Evolutionary conservation across 2,797 vertebrate genomes (phyloP).

Genomic region (Triplophysa bombifrons): DNA sequence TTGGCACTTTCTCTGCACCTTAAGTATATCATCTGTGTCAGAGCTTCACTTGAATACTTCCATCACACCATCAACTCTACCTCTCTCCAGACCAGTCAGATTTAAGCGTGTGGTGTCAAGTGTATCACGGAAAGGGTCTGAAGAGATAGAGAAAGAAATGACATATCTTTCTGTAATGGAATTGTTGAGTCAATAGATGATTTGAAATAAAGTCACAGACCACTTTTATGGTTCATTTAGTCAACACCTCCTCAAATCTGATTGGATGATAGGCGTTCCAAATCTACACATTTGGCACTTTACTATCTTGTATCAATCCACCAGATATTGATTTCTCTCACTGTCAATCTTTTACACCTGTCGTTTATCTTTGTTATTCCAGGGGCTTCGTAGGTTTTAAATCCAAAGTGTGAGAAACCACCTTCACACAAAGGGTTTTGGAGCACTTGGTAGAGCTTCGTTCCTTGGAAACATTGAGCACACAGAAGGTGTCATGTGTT

Average conservation of each 20-base stretch:
- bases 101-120: not conserved
- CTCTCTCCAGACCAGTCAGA: not conserved
- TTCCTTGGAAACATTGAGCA: not conserved
- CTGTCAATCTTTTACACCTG: not conserved
- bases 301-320: not conserved
- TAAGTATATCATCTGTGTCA: conserved; percentile 1
- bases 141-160: not conserved
- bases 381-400: not conserved
- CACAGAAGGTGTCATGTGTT: not conserved
- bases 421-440: not conserved
- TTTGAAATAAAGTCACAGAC: not conserved
- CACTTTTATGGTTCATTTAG: not conserved
- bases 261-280: not conserved
- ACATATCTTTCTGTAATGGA: not conserved
- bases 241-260: not conserved
- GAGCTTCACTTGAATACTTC: not conserved
- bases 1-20: not conserved
- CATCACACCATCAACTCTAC: not conserved
- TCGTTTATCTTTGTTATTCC: not conserved
- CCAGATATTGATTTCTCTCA: not conserved
- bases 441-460: not conserved
- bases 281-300: not conserved
- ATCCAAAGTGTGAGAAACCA: not conserved
- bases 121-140: not conserved
- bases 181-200: not conserved